Percentiles rank a stretch among this genome's conserved stretches.
These are phyloP conservation scores for Chionodraco myersi DNA, from an alignment of 2,113 vertebrate genomes.

Conservation along the genomic window DNA sequence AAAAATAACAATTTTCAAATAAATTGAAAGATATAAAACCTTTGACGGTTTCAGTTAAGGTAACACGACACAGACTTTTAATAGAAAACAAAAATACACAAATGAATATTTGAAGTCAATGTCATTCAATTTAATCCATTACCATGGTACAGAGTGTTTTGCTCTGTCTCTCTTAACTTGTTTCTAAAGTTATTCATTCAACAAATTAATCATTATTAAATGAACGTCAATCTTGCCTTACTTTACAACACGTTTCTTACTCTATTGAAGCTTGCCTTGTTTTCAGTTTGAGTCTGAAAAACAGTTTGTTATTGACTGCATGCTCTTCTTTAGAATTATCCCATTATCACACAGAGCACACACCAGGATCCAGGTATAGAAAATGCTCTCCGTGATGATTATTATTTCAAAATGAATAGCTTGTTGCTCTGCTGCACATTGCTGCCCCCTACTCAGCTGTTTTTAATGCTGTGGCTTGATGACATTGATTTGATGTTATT, in stretches of 20 bases:
- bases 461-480: background rate
- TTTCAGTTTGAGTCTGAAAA: background rate
- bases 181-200: background rate
- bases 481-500: background rate
- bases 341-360: background rate
- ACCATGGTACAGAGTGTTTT: background rate
- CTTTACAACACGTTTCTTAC: background rate
- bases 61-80: background rate
- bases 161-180: background rate
- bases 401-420: background rate
- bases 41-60: background rate
- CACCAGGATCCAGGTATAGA: background rate
- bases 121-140: background rate
- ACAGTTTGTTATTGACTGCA: background rate
- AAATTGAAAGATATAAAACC: background rate
- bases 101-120: background rate
- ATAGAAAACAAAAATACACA: background rate
- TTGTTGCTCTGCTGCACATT: background rate
- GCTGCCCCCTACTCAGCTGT: background rate
- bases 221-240: background rate
- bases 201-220: background rate
- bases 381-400: background rate
- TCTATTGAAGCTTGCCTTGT: background rate
- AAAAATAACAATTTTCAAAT: background rate
- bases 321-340: background rate